Percentiles rank a stretch among this genome's conserved stretches.
phyloP scores from a whole-genome alignment of 1,140 invertebrate species.

The Zaprionus gabonicus region DNA sequence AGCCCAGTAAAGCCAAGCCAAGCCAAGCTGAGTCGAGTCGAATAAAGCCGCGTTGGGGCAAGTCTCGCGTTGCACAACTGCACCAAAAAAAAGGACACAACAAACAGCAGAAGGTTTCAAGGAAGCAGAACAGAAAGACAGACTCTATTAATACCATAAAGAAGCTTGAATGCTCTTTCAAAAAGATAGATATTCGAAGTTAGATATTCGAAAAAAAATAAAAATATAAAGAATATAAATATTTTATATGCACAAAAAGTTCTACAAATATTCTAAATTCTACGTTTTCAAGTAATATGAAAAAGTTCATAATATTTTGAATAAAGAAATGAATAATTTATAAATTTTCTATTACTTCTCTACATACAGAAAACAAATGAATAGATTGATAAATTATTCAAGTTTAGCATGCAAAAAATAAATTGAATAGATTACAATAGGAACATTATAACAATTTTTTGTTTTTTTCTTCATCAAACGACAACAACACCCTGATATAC shows the following conservation, averaged over 20 bases:
- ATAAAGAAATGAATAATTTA: background rate
- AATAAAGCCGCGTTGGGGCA: background rate
- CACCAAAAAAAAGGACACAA: constrained; percentile 51
- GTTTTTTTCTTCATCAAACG: background rate
- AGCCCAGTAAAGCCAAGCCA: background rate
- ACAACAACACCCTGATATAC: constrained; percentile 8
- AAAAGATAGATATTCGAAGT: too few relatives aligned
- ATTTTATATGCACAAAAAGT: too few relatives aligned
- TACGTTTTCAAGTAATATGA: background rate
- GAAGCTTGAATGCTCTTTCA: background rate
- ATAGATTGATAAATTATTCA: background rate
- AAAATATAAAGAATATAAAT: too few relatives aligned
- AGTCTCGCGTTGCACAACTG: constrained; percentile 8
- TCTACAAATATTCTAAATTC: too few relatives aligned
- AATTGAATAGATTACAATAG: background rate
- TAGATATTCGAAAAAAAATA: too few relatives aligned
- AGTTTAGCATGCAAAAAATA: background rate
- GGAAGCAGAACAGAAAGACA: constrained; percentile 16
- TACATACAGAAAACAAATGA: background rate
- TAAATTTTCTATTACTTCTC: background rate
- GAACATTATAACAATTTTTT: background rate
- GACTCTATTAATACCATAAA: background rate
- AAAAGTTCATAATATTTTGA: background rate
- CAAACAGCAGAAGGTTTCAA: constrained; percentile 40
- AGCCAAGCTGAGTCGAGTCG: background rate